These are phyloP conservation scores for Lepidurus packardi DNA, from an alignment of 1,140 invertebrate species.

Conservation along the genomic window DNA sequence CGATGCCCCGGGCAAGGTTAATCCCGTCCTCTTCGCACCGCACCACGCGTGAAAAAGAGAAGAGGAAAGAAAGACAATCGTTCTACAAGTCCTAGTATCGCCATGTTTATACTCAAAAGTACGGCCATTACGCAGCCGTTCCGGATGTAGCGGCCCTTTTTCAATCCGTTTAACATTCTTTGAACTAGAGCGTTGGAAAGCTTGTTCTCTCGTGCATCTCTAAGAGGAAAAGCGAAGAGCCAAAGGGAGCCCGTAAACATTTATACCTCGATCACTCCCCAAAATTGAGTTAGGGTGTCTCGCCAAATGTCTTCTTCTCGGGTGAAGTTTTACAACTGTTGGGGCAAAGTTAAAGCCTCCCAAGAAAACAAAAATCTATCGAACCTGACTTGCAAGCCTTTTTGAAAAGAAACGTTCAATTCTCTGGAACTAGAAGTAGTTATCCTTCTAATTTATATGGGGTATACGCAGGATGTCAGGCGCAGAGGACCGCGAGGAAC, in stretches of 20 bases:
- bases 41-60: neutral
- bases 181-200: neutral
- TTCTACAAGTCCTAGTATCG: neutral
- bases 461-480: neutral
- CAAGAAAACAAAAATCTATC: neutral
- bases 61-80: neutral
- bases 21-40: neutral
- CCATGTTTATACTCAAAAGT: constrained; percentile 16
- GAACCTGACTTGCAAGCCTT: neutral
- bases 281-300: constrained; percentile 1
- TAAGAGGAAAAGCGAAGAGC: neutral
- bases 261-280: neutral
- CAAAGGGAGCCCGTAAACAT: neutral
- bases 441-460: neutral
- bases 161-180: neutral
- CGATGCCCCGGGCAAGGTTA: neutral
- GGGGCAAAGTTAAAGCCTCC: neutral
- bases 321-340: constrained; percentile 6
- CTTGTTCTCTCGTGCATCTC: neutral
- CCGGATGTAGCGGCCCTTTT: neutral
- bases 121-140: neutral
- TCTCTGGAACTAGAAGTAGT: too few relatives aligned
- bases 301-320: neutral
- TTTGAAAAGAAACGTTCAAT: too few relatives aligned
- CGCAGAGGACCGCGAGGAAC: neutral